Evolutionary conservation across 2,888 invertebrate genomes (phyloP), one percentile per base, ranked within the genome.

Genomic region (Anthrax anthrax): DNA sequence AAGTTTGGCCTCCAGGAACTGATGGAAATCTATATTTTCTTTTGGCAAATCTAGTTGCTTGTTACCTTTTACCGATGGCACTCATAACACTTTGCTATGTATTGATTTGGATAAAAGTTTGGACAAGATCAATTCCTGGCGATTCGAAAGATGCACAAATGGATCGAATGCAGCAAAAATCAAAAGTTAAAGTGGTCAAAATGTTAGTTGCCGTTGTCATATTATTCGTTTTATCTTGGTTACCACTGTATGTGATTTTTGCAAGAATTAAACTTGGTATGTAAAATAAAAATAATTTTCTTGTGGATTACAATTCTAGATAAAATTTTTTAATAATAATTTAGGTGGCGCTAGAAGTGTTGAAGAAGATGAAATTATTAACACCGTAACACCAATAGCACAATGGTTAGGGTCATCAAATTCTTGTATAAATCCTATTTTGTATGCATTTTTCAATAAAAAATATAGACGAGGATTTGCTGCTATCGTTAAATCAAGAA

Each of bases 381-480:
- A 81, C 40, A 78, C 85, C 18, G 81, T 84, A 3, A 85, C 87
- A 17, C 94, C 94, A 4, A 75, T 94, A 43, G 91, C 88, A 6
- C 92, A 89, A 64, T 90, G 88, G 89, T 71, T 95, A 41, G 94
- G 94, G 3, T 82, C 90, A 0, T 89, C 91, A 17, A 95, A 95
- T 67, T 90, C 90, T 18, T 92, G 92, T 74, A 91, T 94, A 60
- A 95, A 95, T 68, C 94, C 94, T 1, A 83, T 95, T 51, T 74
- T 95, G 47, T 92, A 94, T 66, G 90, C 91, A 3, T 92, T 91
- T 70, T 91, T 94, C 70, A 94, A 94, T 69, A 88, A 88, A 64
- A 92, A 94, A 65, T 95, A 86, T 67, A 75, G 92, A 14, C 78
- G 84, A 49, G 92, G 92, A 5, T 94, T 95, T 65, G 79, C 84